These are phyloP conservation scores for Pharmacophagus antenor DNA, from an alignment of 2,888 invertebrate species.

Conservation along the genomic window DNA sequence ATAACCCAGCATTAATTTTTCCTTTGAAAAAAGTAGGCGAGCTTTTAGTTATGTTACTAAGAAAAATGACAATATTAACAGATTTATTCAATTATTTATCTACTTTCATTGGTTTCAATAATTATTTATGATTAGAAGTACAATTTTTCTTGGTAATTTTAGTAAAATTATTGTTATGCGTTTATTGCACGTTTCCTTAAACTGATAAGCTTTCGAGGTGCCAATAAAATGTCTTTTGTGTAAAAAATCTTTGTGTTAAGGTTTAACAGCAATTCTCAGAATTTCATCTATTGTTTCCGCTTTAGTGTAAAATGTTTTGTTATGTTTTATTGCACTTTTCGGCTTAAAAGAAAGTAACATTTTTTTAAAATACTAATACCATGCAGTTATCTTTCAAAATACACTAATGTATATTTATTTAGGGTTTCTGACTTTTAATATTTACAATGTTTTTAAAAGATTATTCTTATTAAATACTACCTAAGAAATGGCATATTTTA, in stretches of 20 bases:
- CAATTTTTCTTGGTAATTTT: not conserved
- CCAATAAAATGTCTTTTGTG: conserved; percentile 32
- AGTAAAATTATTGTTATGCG: conserved; percentile 24
- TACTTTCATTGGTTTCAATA: not conserved
- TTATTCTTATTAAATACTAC: too few species aligned
- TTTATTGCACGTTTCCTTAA: conserved; percentile 40
- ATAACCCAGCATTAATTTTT: too few species aligned
- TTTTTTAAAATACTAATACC: not conserved
- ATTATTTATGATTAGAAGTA: not conserved
- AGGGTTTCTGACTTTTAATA: too few species aligned
- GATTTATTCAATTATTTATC: too few species aligned
- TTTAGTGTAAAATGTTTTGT: conserved; percentile 7
- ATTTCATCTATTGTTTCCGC: conserved; percentile 22
- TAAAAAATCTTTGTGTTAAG: conserved; percentile 29
- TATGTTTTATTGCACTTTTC: conserved; percentile 16
- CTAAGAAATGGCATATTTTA: too few species aligned
- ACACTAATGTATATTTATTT: too few species aligned
- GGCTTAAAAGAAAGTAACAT: conserved; percentile 5
- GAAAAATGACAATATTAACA: not conserved
- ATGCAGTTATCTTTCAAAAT: not conserved
- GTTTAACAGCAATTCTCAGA: conserved; percentile 5
- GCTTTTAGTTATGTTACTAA: not conserved
- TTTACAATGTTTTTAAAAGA: too few species aligned
- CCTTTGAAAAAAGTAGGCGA: too few species aligned
- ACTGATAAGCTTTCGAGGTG: conserved; percentile 33